These are phyloP conservation scores for Mesaphorura yosii DNA, from an alignment of 1,140 invertebrate species.

Conservation along the genomic window DNA sequence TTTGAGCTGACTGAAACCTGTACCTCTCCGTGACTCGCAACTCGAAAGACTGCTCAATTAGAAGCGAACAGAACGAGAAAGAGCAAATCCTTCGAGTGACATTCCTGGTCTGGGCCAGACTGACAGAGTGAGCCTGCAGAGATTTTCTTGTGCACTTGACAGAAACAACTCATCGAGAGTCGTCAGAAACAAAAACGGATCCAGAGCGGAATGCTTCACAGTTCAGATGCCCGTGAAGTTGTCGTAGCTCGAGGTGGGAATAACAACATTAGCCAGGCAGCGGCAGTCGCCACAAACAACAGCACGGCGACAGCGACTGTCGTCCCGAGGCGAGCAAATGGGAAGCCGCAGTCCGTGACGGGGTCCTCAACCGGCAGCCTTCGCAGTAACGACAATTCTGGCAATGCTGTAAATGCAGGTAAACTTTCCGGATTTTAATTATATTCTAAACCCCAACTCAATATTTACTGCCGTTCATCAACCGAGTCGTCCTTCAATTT, in stretches of 20 bases:
- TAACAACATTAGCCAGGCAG: conserved; percentile 11
- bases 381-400: neutral
- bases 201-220: conserved; percentile 29
- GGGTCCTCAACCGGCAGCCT: no score
- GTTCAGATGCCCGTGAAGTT: conserved; percentile 29
- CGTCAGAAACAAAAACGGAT: conserved; percentile 32
- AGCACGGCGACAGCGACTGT: neutral
- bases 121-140: no score
- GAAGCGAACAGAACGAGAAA: no score
- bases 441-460: no score
- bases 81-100: no score
- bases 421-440: neutral
- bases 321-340: no score
- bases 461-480: no score
- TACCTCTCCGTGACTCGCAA: no score
- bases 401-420: neutral
- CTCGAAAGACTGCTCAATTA: no score
- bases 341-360: neutral
- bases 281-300: neutral
- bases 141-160: neutral
- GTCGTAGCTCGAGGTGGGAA: conserved; percentile 12
- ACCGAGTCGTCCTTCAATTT: no score
- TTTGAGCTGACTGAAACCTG: no score
- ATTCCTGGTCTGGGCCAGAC: no score
- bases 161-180: conserved; percentile 31